Conservation (phyloP, 2,888 invertebrate genomes). For the Morpho achilles region DNA sequence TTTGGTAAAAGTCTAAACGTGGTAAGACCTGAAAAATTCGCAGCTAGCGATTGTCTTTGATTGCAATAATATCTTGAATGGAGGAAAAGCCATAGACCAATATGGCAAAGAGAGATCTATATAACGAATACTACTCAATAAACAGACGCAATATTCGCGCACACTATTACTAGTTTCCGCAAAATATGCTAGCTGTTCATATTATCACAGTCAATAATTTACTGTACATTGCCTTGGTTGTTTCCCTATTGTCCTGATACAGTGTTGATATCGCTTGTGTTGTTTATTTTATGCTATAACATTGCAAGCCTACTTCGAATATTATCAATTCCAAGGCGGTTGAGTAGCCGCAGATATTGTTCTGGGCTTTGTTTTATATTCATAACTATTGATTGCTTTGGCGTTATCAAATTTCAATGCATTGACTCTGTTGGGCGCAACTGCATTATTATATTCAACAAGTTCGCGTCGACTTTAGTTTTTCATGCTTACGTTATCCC, state of each 20-base stretch:
- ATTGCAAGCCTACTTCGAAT: conserved; percentile 27
- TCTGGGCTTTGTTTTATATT: conserved; percentile 8
- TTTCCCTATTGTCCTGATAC: conserved; percentile 27
- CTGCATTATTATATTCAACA: neutral
- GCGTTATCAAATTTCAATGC: conserved; percentile 9
- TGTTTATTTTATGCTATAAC: conserved; percentile 25
- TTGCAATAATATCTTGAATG: no score
- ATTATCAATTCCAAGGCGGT: conserved; percentile 22
- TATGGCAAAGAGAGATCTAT: no score
- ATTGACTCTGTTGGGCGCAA: conserved; percentile 4
- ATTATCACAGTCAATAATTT: conserved; percentile 28
- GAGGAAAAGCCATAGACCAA: no score
- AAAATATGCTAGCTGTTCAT: conserved; percentile 24
- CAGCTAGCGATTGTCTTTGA: no score
- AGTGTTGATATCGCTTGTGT: conserved; percentile 19
- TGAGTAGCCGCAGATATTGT: conserved; percentile 16
- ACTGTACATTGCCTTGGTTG: conserved; percentile 25
- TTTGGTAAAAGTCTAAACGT: no score
- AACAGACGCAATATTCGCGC: neutral
- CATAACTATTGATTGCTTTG: conserved; percentile 9
- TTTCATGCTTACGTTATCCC: no score
- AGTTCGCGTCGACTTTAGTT: neutral
- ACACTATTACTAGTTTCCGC: conserved; percentile 20
- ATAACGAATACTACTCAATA: no score
- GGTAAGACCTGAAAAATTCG: no score